These are phyloP conservation scores for Pseudorhombus dupliciocellatus DNA, from an alignment of 2,113 vertebrate genomes.

Conservation along the genomic window DNA sequence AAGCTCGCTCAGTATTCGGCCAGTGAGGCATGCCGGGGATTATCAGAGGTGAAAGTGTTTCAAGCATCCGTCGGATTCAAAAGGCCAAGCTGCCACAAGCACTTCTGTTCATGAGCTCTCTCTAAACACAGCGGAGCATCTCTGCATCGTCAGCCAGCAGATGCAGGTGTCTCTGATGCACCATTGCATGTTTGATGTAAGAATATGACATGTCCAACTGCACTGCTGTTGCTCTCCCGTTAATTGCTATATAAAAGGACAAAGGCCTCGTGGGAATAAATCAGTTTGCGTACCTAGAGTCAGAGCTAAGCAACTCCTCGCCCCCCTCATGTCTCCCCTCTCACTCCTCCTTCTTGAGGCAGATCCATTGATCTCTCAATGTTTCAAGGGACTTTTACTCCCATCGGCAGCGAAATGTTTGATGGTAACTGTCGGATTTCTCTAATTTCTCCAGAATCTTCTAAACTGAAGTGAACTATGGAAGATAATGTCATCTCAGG, in stretches of 20 bases:
- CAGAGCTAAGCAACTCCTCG: too few relatives aligned
- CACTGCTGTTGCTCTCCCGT: neutral
- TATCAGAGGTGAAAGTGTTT: constrained; percentile 56
- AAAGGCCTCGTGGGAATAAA: constrained; percentile 10
- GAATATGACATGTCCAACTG: constrained; percentile 4
- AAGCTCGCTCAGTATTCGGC: constrained; percentile 64
- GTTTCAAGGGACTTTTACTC: too few relatives aligned
- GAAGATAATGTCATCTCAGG: too few relatives aligned
- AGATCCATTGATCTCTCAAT: too few relatives aligned
- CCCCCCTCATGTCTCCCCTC: too few relatives aligned
- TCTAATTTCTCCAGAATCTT: too few relatives aligned
- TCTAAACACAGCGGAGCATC: constrained; percentile 35
- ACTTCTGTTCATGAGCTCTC: constrained; percentile 44
- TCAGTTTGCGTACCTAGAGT: neutral
- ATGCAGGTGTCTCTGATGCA: constrained; percentile 2
- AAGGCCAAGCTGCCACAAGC: constrained; percentile 71
- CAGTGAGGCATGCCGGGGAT: constrained; percentile 28
- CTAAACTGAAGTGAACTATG: too few relatives aligned
- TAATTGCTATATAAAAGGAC: neutral
- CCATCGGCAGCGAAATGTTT: too few relatives aligned
- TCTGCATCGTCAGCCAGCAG: constrained; percentile 29
- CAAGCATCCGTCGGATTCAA: constrained; percentile 48
- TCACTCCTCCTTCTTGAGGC: too few relatives aligned
- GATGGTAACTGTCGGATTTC: too few relatives aligned
- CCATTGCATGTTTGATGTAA: constrained; percentile 23